phyloP scores from a whole-genome alignment of 2,888 invertebrate genomes.

The Crossocerus cetratus region DNA sequence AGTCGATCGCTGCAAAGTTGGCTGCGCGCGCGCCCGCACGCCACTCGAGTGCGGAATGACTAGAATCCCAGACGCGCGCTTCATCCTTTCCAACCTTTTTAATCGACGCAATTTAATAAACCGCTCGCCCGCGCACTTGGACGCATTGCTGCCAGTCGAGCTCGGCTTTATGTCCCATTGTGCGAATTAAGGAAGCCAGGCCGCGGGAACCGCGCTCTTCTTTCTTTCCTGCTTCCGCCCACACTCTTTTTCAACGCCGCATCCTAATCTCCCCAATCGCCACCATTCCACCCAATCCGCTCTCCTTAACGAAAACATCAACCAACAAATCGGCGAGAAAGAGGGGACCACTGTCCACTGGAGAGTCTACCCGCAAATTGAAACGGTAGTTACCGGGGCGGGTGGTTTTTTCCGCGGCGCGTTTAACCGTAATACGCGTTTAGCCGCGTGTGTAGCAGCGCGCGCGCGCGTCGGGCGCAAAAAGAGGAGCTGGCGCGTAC shows the following conservation, averaged over 20 bases:
- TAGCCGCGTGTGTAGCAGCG: conserved; percentile 58
- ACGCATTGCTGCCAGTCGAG: conserved; percentile 12
- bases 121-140: not conserved
- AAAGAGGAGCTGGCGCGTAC: conserved; percentile 64
- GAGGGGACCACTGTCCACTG: too few relatives aligned
- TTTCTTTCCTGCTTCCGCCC: conserved; percentile 1
- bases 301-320: too few relatives aligned
- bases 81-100: conserved; percentile 31
- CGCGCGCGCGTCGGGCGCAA: conserved; percentile 33
- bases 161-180: conserved; percentile 41
- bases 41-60: conserved; percentile 17
- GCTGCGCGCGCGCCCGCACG: too few relatives aligned
- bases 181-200: conserved; percentile 10
- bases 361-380: conserved; percentile 65
- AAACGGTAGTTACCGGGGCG: conserved; percentile 41
- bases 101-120: conserved; percentile 46
- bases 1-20: not conserved
- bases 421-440: conserved; percentile 65
- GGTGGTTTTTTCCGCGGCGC: conserved; percentile 40
- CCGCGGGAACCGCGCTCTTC: conserved; percentile 30
- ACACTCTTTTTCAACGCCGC: conserved; percentile 30
- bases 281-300: too few relatives aligned
- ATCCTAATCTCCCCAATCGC: too few relatives aligned
- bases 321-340: too few relatives aligned
- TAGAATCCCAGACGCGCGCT: conserved; percentile 35